Base-by-base conservation (phyloP, 2,888 invertebrate species). In the Pteria penguin region DNA sequence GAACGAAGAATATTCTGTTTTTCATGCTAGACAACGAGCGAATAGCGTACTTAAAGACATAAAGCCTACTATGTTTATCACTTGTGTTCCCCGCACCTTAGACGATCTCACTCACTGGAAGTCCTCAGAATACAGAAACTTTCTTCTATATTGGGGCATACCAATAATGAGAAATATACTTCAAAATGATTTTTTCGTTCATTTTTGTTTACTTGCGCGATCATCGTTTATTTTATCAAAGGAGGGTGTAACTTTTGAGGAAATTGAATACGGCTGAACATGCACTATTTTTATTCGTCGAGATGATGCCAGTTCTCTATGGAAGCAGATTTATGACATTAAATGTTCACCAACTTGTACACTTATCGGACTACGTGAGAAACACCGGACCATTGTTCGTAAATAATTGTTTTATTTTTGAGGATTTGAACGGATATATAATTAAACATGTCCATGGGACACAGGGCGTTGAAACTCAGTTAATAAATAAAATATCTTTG, bases 401-500 rank as follows among this genome's bases (percentile, higher is more conserved):
- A 14, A 75, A 75, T 45, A n/a, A n/a, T n/a, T n/a, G n/a, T n/a
- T n/a, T n/a, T n/a, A n/a, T n/a, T n/a, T n/a, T n/a, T n/a, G n/a
- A 75, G 58, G 69, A 75, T 26, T 24, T 58, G 27, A 75, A 75
- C 70, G 75, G 75, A 5, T 75, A 31, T n/a, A 58, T 75, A 14
- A 54, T 70, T 2, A 75, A 75, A 32, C 69, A 75, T 2, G 65
- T 75, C 3, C 54, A 69, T 70, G 69, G 75, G 1, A 75, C 70
- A 4, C 75, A 75, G 45, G 69, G 69, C 14, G 57, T 75, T 2
- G 70, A 74, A 8, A 66, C 66, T 2, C 66, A 66, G 24, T 26
- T 66, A 52, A 52, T 29, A 26, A 66, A 45, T n/a, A 54, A 52
- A 27, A 66, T 66, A 18, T 52, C 66, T 2, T 26, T 66, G 66